Percentiles rank a stretch among this genome's conserved stretches.
These are phyloP conservation scores for Hippoglossus hippoglossus DNA, from an alignment of 2,797 vertebrate genomes.

Conservation along the genomic window DNA sequence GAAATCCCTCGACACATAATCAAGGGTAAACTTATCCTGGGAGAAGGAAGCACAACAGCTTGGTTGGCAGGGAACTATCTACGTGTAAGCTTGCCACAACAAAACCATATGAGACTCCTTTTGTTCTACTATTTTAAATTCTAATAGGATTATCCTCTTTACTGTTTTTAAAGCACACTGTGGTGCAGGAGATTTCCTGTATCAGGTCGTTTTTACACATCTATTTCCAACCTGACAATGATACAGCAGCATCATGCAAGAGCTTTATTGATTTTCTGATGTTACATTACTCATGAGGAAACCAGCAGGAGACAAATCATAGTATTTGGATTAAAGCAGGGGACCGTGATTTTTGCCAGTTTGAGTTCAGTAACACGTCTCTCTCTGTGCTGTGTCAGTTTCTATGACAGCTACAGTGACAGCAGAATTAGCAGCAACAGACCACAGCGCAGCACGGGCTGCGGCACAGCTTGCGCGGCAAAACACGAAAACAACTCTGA, in stretches of 20 bases:
- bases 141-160: no score
- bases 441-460: slow-evolving; percentile 50
- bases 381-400: slow-evolving; percentile 57
- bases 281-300: slow-evolving; percentile 29
- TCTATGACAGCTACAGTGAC: slow-evolving; percentile 66
- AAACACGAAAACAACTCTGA: slow-evolving; percentile 42
- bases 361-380: slow-evolving; percentile 37
- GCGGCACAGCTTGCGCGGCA: slow-evolving; percentile 13
- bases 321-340: slow-evolving; percentile 9
- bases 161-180: no score
- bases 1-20: not conserved
- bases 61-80: no score
- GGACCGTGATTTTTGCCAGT: slow-evolving; percentile 32
- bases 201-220: slow-evolving; percentile 3
- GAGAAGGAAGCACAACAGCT: no score
- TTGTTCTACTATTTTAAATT: no score
- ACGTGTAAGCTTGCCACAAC: no score
- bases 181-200: no score
- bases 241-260: slow-evolving; percentile 8
- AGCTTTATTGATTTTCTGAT: slow-evolving; percentile 37
- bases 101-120: no score
- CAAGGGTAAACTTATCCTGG: not conserved
- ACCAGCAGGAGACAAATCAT: slow-evolving; percentile 9
- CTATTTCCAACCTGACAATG: slow-evolving; percentile 10
- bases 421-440: slow-evolving; percentile 63